These are phyloP conservation scores for Taphrorychus bicolor DNA, from an alignment of 2,888 invertebrate genomes.

Conservation along the genomic window DNA sequence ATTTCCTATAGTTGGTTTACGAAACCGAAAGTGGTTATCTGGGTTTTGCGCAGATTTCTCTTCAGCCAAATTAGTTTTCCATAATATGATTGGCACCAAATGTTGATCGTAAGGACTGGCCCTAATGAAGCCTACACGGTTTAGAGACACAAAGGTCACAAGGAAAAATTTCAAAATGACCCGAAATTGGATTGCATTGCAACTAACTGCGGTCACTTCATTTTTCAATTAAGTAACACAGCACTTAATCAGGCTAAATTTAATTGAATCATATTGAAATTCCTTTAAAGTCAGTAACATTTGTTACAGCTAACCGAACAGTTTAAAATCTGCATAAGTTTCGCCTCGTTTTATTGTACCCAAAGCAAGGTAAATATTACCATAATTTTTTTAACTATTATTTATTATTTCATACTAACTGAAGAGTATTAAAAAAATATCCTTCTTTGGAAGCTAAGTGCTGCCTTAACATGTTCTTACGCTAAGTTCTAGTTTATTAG, in stretches of 20 bases:
- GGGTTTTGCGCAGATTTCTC: neutral
- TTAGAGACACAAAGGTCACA: too few species aligned
- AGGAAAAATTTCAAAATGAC: neutral
- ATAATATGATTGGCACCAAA: too few species aligned
- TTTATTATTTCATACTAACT: too few species aligned
- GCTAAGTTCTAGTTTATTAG: neutral
- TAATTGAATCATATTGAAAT: neutral
- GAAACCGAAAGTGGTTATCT: neutral
- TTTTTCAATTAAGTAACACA: neutral
- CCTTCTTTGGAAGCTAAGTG: too few species aligned
- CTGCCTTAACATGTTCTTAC: neutral
- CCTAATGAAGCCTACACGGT: too few species aligned
- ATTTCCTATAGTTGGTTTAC: neutral
- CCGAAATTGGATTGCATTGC: neutral
- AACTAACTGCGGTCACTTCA: neutral
- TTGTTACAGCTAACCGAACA: neutral
- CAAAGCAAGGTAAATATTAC: too few species aligned
- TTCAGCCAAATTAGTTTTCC: too few species aligned
- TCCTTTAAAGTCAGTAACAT: neutral
- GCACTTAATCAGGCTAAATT: neutral
- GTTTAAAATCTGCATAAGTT: neutral
- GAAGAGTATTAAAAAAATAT: too few species aligned
- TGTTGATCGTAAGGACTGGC: too few species aligned
- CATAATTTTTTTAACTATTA: too few species aligned
- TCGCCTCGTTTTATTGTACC: too few species aligned